These are phyloP conservation scores for Bactericera cockerelli DNA, from an alignment of 1,140 invertebrate species.

Conservation along the genomic window DNA sequence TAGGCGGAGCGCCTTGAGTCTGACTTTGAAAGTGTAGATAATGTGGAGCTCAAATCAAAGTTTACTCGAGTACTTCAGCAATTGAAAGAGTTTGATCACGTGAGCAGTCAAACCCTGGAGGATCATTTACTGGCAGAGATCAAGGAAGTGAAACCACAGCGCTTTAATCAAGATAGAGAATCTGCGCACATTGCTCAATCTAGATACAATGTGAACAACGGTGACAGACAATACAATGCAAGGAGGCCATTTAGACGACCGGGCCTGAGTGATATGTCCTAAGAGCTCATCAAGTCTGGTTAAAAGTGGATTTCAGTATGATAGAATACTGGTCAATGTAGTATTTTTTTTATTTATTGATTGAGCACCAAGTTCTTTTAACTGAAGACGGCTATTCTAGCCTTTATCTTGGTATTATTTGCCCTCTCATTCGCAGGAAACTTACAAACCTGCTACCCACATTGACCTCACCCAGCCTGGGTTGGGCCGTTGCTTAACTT, in stretches of 20 bases:
- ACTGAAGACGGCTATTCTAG: no score
- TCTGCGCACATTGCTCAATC: background rate
- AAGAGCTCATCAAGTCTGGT: no score
- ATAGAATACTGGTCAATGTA: no score
- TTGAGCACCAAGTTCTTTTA: no score
- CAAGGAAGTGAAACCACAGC: background rate
- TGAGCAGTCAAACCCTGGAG: background rate
- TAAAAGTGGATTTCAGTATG: no score
- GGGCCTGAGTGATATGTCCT: background rate
- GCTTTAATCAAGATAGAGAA: no score
- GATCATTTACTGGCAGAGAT: background rate
- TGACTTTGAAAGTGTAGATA: background rate
- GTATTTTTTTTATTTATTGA: no score
- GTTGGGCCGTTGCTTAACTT: no score
- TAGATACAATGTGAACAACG: background rate
- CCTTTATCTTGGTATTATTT: no score
- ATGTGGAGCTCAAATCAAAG: background rate
- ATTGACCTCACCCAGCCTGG: no score
- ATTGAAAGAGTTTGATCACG: background rate
- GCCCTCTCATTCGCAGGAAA: no score
- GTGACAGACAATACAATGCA: background rate
- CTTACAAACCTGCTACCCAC: no score
- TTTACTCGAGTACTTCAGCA: background rate
- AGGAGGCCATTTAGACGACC: background rate
- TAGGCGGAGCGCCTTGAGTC: background rate